Conservation (phyloP, 2,888 invertebrate species). For the Dasypolia templi region DNA sequence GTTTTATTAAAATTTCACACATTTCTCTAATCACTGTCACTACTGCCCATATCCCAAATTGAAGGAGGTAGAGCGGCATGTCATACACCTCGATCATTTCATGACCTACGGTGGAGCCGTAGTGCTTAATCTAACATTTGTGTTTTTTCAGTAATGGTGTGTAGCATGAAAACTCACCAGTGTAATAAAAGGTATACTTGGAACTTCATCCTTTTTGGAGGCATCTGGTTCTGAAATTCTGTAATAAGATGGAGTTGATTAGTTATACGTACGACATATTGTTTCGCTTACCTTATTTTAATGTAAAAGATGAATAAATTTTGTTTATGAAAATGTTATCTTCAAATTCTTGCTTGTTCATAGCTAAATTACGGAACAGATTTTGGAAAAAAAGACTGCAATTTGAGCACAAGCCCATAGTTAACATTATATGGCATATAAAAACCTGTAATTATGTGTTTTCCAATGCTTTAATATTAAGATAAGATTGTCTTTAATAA, state of each 20-base stretch:
- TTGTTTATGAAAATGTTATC: not conserved
- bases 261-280: not conserved
- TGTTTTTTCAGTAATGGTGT: not conserved
- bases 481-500: not conserved
- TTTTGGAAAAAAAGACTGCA: not conserved
- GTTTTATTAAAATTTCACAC: not conserved
- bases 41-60: not conserved
- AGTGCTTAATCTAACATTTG: not conserved
- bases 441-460: not conserved
- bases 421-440: not conserved
- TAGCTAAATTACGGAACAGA: not conserved
- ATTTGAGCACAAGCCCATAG: not conserved
- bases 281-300: not conserved
- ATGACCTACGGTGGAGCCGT: no score
- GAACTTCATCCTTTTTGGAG: conserved; percentile 77
- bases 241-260: conserved; percentile 61
- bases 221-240: conserved; percentile 72
- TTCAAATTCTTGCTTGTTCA: not conserved
- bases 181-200: conserved; percentile 83
- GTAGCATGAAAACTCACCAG: conserved; percentile 75
- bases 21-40: not conserved
- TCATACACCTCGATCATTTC: not conserved
- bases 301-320: not conserved
- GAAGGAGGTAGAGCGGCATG: not conserved
- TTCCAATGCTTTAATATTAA: not conserved